Evolutionary conservation across 2,797 vertebrate species (phyloP), one percentile per base, ranked within the genome.

Genomic region (Steatocranus sp.): DNA sequence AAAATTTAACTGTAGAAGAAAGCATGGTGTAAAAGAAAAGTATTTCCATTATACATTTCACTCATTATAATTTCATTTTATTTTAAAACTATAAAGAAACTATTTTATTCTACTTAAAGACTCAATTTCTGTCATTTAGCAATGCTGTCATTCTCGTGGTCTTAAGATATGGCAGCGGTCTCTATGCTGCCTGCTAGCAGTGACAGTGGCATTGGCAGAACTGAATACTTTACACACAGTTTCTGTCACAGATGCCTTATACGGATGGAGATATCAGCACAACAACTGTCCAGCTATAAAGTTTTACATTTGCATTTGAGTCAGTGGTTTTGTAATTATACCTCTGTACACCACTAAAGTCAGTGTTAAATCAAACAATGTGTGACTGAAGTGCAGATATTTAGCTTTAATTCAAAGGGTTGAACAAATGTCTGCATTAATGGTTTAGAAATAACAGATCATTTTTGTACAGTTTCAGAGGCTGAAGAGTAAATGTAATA

Each of bases 241-340:
- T 61, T 61, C 56, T 61, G 30, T 61, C 17, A 61, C 6, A 0
- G 56, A 34, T 61, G 30, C 4, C 10, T n/a, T 61, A 61, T 61
- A 61, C 0, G 2, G 30, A 61, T 34, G 30, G 17, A 7, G 30
- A 7, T 34, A 61, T 7, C 17, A 34, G 17, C 10, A 61, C 56
- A 61, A 0, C 2, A 61, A 1, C 4, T n/a, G 10, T n/a, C 30
- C 10, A n/a, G 10, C 10, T 34, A n/a, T 61, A 7, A 61, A n/a
- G 30, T 61, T 61, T 61, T 5, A 61, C 6, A 61, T 61, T 61
- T 58, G 27, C 9, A 58, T 32, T 61, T 61, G 6, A 34, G 30
- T 3, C 17, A n/a, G 7, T 61, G 10, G 56, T 61, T 34, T 61
- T 34, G 56, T 2, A 1, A 61, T 61, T 61, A 58, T 58, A 32